Base-by-base conservation (phyloP, 2,113 vertebrate species). In the Paramormyrops kingsleyae region DNA sequence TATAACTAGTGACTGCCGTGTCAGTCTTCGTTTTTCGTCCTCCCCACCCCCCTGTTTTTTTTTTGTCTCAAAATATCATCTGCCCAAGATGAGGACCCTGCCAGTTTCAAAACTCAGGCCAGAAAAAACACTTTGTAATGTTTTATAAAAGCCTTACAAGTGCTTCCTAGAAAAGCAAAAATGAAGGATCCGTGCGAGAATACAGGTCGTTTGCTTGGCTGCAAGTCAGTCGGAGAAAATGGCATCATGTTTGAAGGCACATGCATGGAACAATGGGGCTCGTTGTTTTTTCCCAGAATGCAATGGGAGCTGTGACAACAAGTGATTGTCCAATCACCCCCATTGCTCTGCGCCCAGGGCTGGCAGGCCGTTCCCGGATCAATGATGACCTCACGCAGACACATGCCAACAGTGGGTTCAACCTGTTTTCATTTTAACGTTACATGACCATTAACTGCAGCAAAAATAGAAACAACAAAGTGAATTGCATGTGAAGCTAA, bases 121-220 rank as follows among this genome's bases (percentile, higher is more conserved):
- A 90, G 90, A 90, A 90, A 35, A 88, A 90, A 90, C 87, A 90
- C 90, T 90, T 88, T 90, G 52, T 84, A 88, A 90, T 90, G 80
- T 44, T 88, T 88, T 77, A 19, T 47, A 80, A 80, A 87, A 74
- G 53, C 42, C 24, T 27, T 89, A 56, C 47, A 50, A 86, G 62
- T 89, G 10, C 90, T 83, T 80, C 62, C 8, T 46, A 62, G 77
- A 88, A 59, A 59, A 59, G n/a, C 47, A 85, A 50, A 56, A 74
- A 52, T 31, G 56, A 52, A 87, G 49, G 46, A 86, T 53, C 66
- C 88, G 59, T 88, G 87, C 90, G 46, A 74, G 77, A 53, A 62
- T 70, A 39, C 24, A 88, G 80, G 89, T 56, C 50, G 35, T 85
- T 85, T 70, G 9, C 47, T 49, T 47, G 52, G 56, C 53, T 66